phyloP scores from a whole-genome alignment of 2,888 invertebrate species.

The Sturmia bella region DNA sequence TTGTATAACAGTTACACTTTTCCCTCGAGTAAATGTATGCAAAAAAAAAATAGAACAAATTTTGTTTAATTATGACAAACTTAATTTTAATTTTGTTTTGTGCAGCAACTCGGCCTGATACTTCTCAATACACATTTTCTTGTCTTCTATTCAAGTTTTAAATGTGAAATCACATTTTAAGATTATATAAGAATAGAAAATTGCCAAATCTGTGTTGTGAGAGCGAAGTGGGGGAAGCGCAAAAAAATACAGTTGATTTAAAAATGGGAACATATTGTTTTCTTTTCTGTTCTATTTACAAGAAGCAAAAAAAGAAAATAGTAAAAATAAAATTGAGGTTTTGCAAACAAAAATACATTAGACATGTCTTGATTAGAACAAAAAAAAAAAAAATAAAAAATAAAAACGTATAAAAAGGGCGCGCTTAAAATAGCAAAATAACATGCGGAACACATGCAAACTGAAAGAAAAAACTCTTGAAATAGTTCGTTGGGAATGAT shows the following conservation, averaged over 20 bases:
- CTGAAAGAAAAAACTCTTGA: background rate
- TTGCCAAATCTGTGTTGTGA: background rate
- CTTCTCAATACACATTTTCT: too few species aligned
- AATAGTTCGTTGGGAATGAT: background rate
- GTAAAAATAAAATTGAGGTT: constrained; percentile 35
- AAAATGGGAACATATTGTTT: constrained; percentile 45
- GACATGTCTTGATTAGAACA: background rate
- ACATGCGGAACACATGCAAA: constrained; percentile 51
- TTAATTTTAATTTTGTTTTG: too few species aligned
- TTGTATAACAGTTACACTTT: too few species aligned
- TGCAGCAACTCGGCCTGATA: too few species aligned
- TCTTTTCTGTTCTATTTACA: constrained; percentile 41
- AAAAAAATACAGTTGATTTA: constrained; percentile 46
- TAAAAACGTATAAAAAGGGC: constrained; percentile 44
- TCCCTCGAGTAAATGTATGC: too few species aligned
- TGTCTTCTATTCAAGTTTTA: background rate
- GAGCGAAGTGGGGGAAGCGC: constrained; percentile 44
- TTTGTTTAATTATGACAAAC: too few species aligned
- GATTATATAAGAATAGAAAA: constrained; percentile 6
- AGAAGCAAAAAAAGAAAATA: constrained; percentile 13
- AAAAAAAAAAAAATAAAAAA: background rate
- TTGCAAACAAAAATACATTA: constrained; percentile 14
- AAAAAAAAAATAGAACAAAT: too few species aligned
- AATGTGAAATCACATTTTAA: constrained; percentile 11
- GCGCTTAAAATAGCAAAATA: constrained; percentile 33